A percentile compares a stretch with the other conserved stretches of the same genome.
Evolutionary conservation across 2,113 vertebrate genomes (phyloP).

Genomic region (Otus sunia): DNA sequence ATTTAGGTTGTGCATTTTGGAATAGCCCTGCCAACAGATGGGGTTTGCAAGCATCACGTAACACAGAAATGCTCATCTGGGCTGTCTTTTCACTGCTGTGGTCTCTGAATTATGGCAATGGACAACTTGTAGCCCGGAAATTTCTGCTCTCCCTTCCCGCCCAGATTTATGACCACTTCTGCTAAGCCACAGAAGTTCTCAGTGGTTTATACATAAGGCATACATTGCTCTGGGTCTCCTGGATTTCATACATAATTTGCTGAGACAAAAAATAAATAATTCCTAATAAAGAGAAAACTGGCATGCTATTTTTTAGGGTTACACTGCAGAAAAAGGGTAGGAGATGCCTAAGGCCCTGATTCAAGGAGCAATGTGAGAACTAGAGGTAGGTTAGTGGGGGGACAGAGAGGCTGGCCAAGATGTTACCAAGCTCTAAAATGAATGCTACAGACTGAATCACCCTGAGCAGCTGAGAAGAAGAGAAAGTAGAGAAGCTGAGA

Average conservation of each 20-base stretch:
- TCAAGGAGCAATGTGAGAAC: not conserved
- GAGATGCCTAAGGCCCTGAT: not conserved
- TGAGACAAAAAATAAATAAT: not conserved
- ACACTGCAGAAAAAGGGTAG: not conserved
- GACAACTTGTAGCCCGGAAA: not conserved
- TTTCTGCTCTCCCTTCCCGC: not conserved
- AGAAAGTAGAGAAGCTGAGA: not conserved
- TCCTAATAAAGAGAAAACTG: not conserved
- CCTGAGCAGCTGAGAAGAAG: not conserved
- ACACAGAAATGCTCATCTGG: constrained; percentile 13
- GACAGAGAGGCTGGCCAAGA: not conserved
- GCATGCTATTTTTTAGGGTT: not conserved
- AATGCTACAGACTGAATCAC: not conserved
- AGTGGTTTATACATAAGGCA: not conserved
- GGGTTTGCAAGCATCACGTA: constrained; percentile 9
- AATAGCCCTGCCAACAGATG: not conserved
- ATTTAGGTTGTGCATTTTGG: not conserved
- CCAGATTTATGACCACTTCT: not conserved
- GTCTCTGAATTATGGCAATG: not conserved
- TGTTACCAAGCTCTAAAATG: not conserved
- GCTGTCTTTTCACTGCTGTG: not conserved
- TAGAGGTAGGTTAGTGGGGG: not conserved
- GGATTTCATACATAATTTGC: not conserved
- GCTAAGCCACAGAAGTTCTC: not conserved
- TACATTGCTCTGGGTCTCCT: not conserved